Conservation (phyloP, 2,113 vertebrate species). For the Phaetusa simplex region DNA sequence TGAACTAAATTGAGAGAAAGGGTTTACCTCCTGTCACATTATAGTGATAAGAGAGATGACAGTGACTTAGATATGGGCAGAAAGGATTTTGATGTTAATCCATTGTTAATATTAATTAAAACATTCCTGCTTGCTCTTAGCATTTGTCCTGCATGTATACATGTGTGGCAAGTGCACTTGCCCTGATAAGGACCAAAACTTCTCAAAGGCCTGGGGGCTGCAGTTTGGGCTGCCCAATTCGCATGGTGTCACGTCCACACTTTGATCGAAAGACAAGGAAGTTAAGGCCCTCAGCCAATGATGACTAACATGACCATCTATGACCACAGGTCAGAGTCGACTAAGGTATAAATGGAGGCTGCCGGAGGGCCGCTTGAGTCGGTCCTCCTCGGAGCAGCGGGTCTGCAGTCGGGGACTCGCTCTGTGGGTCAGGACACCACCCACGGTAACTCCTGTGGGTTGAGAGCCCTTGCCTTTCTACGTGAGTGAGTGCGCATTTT, state of each 20-base stretch:
- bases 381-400: not conserved
- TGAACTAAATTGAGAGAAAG: not conserved
- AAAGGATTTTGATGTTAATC: not conserved
- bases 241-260: not conserved
- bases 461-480: not conserved
- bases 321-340: not conserved
- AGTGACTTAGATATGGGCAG: not conserved
- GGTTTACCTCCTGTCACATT: not conserved
- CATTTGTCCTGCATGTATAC: not conserved
- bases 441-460: not conserved
- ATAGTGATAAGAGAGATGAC: not conserved
- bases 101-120: not conserved
- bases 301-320: not conserved
- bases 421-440: not conserved
- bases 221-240: not conserved
- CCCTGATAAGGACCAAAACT: not conserved
- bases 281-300: not conserved
- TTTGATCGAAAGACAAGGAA: not conserved
- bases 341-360: not conserved
- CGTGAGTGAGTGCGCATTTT: too few relatives aligned
- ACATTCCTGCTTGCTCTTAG: not conserved
- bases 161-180: not conserved
- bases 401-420: not conserved
- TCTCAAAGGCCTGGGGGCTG: not conserved
- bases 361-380: not conserved